Percentiles rank a stretch among this genome's conserved stretches.
Evolutionary conservation across 2,888 invertebrate species (phyloP).

Genomic region (Minunthozetes semirufus): DNA sequence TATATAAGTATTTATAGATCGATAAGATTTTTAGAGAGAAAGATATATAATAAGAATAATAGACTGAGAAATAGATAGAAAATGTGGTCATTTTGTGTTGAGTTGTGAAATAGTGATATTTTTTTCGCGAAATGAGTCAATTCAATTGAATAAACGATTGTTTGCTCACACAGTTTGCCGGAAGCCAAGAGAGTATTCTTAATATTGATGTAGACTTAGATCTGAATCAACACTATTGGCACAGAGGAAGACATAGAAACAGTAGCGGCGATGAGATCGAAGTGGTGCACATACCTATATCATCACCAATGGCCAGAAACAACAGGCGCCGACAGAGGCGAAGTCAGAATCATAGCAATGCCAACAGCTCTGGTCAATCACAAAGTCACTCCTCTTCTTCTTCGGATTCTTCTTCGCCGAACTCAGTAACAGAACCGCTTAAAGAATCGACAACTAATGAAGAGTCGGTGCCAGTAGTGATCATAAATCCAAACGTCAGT

Average conservation of each 20-base stretch:
- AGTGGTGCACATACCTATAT: constrained; percentile 20
- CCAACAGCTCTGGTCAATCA: neutral
- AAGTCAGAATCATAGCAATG: neutral
- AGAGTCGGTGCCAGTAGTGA: neutral
- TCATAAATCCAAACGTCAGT: neutral
- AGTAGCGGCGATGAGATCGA: constrained; percentile 22
- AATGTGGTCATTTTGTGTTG: neutral
- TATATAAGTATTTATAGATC: too few species aligned
- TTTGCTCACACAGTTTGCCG: constrained; percentile 59
- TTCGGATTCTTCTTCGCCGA: neutral
- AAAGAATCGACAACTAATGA: neutral
- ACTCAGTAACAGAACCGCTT: neutral
- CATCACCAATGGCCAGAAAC: constrained; percentile 11
- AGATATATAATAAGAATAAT: too few species aligned
- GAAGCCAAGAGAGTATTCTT: constrained; percentile 74
- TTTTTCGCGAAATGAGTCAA: neutral
- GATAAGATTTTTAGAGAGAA: too few species aligned
- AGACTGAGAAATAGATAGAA: too few species aligned
- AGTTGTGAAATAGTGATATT: neutral
- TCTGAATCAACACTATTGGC: constrained; percentile 23
- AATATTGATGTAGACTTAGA: constrained; percentile 57
- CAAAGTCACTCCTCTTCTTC: constrained; percentile 4
- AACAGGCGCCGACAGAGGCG: neutral
- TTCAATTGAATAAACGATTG: neutral
- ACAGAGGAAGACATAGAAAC: neutral